Conservation (phyloP, 2,797 vertebrate genomes). For the Amblyraja radiata region DNA sequence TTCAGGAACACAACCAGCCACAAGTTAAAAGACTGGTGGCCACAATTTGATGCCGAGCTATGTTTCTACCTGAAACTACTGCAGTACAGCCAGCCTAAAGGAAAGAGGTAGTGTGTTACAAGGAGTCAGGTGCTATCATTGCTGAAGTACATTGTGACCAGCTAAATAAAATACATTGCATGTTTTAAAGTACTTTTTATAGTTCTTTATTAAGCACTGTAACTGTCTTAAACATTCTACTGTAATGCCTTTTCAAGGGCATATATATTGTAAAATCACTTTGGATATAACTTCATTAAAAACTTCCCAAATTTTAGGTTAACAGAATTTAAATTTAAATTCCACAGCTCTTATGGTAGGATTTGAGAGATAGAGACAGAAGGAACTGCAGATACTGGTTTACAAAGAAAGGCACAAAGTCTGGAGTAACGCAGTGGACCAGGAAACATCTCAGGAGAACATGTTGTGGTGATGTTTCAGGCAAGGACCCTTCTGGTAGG, state of each 20-base stretch:
- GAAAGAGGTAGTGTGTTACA: not conserved
- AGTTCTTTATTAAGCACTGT: not conserved
- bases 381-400: no score
- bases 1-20: not conserved
- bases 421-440: no score
- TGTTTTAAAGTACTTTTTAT: not conserved
- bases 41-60: not conserved
- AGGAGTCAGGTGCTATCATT: not conserved
- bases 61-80: not conserved
- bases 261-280: not conserved
- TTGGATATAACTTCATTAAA: not conserved
- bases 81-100: not conserved
- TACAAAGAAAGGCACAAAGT: no score
- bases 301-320: no score
- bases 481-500: no score
- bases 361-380: no score
- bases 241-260: not conserved
- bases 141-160: not conserved
- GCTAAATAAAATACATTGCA: not conserved
- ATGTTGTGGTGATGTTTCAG: no score
- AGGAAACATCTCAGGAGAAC: no score
- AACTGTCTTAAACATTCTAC: not conserved
- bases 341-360: no score
- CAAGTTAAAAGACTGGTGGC: not conserved
- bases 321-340: no score